Evolutionary conservation across 1,140 invertebrate genomes (phyloP).

Genomic region (Drosophila parabipectinata): DNA sequence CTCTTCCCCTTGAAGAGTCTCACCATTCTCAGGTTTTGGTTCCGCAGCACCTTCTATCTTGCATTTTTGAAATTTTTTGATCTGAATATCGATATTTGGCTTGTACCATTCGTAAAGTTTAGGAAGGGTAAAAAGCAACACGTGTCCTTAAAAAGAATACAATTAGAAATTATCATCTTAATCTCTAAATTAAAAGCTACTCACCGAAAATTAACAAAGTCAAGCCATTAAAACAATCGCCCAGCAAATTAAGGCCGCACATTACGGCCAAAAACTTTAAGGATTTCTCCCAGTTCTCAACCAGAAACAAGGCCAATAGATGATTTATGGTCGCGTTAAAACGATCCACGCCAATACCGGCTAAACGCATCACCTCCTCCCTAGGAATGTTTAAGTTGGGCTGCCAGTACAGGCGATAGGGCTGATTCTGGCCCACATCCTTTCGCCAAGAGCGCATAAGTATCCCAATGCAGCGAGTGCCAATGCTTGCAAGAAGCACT

Average conservation of each 20-base stretch:
- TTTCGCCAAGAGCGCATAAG: conserved; percentile 19
- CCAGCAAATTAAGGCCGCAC: conserved; percentile 50
- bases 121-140: conserved; percentile 57
- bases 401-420: conserved; percentile 13
- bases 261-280: conserved; percentile 45
- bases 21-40: background rate
- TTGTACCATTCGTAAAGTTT: conserved; percentile 57
- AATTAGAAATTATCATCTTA: background rate
- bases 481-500: conserved; percentile 23
- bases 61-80: conserved; percentile 8
- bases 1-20: background rate
- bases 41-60: background rate
- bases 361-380: conserved; percentile 37
- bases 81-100: conserved; percentile 26
- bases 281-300: conserved; percentile 51
- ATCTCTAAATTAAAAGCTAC: background rate
- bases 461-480: conserved; percentile 31
- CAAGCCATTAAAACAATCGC: conserved; percentile 56
- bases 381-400: conserved; percentile 41
- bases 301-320: conserved; percentile 33
- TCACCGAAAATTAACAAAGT: conserved; percentile 54
- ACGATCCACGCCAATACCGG: conserved; percentile 21
- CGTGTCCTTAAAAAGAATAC: conserved; percentile 9
- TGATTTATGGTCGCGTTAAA: conserved; percentile 33
- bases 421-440: conserved; percentile 17